A percentile compares a stretch with the other conserved stretches of the same genome.
phyloP scores from a whole-genome alignment of 2,888 invertebrate species.

The Ophion slaviceki region DNA sequence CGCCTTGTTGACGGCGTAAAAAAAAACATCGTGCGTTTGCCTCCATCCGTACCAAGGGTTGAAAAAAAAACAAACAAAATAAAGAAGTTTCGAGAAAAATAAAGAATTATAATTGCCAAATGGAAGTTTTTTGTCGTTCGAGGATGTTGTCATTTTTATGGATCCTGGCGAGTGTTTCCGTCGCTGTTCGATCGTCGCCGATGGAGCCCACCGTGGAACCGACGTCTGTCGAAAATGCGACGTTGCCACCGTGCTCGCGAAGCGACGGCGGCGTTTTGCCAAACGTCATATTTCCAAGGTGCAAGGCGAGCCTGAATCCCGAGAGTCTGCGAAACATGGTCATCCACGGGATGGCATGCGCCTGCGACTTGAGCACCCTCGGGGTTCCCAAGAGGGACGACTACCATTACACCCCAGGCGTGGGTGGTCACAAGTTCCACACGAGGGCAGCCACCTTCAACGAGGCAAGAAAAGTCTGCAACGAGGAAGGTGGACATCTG shows the following conservation, averaged over 20 bases:
- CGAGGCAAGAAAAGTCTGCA: slow-evolving; percentile 77
- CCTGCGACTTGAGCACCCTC: slow-evolving; percentile 73
- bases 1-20: not conserved
- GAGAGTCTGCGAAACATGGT: slow-evolving; percentile 66
- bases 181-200: slow-evolving; percentile 2
- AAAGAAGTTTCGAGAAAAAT: not conserved
- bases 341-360: slow-evolving; percentile 75
- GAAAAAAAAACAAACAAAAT: not conserved
- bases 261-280: slow-evolving; percentile 57
- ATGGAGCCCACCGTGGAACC: slow-evolving; percentile 21
- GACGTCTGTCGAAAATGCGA: slow-evolving; percentile 16
- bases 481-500: slow-evolving; percentile 78
- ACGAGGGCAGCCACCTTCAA: slow-evolving; percentile 76
- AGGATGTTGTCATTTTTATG: slow-evolving; percentile 21
- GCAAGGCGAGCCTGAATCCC: slow-evolving; percentile 58
- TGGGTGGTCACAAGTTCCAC: slow-evolving; percentile 78
- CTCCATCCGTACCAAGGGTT: not conserved
- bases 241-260: slow-evolving; percentile 57
- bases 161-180: slow-evolving; percentile 2
- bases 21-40: not conserved
- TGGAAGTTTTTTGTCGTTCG: not conserved
- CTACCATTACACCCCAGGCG: slow-evolving; percentile 75
- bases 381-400: slow-evolving; percentile 73
- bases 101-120: not conserved
- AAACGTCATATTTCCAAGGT: slow-evolving; percentile 68